These are phyloP conservation scores for Peromyscus polionotus DNA, from an alignment of 2,113 vertebrate genomes.

Conservation along the genomic window DNA sequence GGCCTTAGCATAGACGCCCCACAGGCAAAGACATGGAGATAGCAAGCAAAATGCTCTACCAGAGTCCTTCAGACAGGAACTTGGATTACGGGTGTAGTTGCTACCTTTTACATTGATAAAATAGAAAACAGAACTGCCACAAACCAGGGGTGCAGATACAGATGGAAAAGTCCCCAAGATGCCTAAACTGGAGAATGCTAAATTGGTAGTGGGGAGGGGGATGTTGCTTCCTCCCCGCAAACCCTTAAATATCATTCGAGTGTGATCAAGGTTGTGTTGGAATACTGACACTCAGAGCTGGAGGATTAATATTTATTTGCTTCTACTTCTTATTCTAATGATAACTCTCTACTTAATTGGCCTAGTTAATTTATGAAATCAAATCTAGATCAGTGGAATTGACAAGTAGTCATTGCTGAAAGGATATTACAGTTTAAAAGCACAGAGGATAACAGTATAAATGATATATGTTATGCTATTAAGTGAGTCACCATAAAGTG, in stretches of 20 bases:
- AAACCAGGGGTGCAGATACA: constrained; percentile 30
- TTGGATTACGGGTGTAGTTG: not conserved
- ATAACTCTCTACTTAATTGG: constrained; percentile 87
- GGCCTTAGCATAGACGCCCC: not conserved
- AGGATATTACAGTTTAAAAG: constrained; percentile 88
- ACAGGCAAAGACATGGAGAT: not conserved
- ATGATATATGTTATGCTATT: constrained; percentile 86
- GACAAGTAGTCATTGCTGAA: constrained; percentile 87
- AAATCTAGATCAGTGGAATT: constrained; percentile 88
- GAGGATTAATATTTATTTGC: constrained; percentile 88
- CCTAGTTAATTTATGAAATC: constrained; percentile 88
- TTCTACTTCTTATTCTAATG: constrained; percentile 86
- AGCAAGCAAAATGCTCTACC: not conserved
- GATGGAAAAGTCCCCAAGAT: constrained; percentile 58
- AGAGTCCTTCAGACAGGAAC: constrained; percentile 11
- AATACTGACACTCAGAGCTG: constrained; percentile 71
- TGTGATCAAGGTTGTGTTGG: constrained; percentile 63
- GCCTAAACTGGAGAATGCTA: constrained; percentile 54
- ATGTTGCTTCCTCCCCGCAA: not conserved
- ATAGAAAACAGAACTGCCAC: constrained; percentile 29
- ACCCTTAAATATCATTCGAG: constrained; percentile 32
- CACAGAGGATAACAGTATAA: constrained; percentile 86
- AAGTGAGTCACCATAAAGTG: constrained; percentile 84
- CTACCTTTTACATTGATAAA: not conserved
- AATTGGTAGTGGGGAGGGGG: not conserved